Evolutionary conservation across 2,797 vertebrate species (phyloP).

Genomic region (Ceryle rudis): DNA sequence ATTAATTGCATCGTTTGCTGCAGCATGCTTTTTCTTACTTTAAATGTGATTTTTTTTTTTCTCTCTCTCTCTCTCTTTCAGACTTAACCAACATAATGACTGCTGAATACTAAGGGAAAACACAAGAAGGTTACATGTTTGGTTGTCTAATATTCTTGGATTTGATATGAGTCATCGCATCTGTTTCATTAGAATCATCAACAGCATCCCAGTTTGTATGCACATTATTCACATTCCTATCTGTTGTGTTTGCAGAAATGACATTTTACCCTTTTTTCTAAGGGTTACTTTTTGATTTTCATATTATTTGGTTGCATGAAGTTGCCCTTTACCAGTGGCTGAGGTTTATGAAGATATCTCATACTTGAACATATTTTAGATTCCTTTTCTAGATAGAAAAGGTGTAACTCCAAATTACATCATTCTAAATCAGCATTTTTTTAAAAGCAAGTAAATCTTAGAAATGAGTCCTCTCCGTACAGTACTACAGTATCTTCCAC

Average conservation of each 20-base stretch:
- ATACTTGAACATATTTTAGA: slow-evolving; percentile 62
- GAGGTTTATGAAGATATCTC: slow-evolving; percentile 64
- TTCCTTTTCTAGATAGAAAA: slow-evolving; percentile 69
- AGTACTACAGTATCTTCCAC: slow-evolving; percentile 56
- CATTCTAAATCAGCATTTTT: slow-evolving; percentile 59
- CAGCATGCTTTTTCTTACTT: background rate
- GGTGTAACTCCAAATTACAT: slow-evolving; percentile 65
- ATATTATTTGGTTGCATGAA: slow-evolving; percentile 82
- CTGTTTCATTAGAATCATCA: slow-evolving; percentile 78
- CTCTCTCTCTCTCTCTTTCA: slow-evolving; percentile 76
- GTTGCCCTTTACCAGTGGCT: slow-evolving; percentile 78
- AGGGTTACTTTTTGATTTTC: slow-evolving; percentile 77
- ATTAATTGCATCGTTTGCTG: background rate
- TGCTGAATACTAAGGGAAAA: slow-evolving; percentile 83
- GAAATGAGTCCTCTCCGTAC: slow-evolving; percentile 48
- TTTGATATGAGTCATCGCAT: slow-evolving; percentile 83
- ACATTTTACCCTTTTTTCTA: slow-evolving; percentile 78
- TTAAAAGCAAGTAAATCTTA: slow-evolving; percentile 41
- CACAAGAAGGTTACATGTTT: slow-evolving; percentile 80
- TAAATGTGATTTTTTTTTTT: background rate
- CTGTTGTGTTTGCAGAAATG: slow-evolving; percentile 80
- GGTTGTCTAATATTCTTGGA: slow-evolving; percentile 85
- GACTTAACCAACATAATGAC: slow-evolving; percentile 90
- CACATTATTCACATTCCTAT: slow-evolving; percentile 82
- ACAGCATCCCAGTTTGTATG: slow-evolving; percentile 82